These are phyloP conservation scores for Vulpes ferrilata DNA, from an alignment of 2,113 vertebrate genomes.

Conservation along the genomic window DNA sequence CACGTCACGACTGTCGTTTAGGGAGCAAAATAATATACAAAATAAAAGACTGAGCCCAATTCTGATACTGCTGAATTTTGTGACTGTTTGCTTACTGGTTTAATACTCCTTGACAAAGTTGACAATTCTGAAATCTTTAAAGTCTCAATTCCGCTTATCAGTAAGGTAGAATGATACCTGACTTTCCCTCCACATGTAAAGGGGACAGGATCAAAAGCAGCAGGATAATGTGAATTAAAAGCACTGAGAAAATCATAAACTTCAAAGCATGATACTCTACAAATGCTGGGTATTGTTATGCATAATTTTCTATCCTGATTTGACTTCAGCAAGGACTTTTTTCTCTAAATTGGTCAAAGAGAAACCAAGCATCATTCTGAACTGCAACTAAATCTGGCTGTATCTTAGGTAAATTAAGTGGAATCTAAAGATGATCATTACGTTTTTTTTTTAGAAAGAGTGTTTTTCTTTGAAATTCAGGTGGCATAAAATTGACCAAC, in stretches of 20 bases:
- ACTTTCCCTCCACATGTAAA: neutral
- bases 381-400: neutral
- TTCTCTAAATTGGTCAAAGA: slow-evolving; percentile 16
- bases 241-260: neutral
- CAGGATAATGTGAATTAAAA: neutral
- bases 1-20: neutral
- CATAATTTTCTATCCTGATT: neutral
- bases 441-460: neutral
- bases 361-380: neutral
- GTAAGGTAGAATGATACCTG: neutral
- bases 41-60: neutral
- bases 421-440: neutral
- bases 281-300: neutral
- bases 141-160: neutral
- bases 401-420: neutral
- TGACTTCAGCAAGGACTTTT: slow-evolving; percentile 35
- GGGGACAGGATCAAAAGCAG: slow-evolving; percentile 45
- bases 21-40: neutral
- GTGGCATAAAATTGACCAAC: neutral
- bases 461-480: slow-evolving; percentile 9
- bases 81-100: neutral
- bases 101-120: neutral
- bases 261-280: slow-evolving; percentile 47
- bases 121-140: slow-evolving; percentile 3
- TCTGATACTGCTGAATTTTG: neutral